These are phyloP conservation scores for Artemia sinica DNA, from an alignment of 2,888 invertebrate species.

Conservation along the genomic window DNA sequence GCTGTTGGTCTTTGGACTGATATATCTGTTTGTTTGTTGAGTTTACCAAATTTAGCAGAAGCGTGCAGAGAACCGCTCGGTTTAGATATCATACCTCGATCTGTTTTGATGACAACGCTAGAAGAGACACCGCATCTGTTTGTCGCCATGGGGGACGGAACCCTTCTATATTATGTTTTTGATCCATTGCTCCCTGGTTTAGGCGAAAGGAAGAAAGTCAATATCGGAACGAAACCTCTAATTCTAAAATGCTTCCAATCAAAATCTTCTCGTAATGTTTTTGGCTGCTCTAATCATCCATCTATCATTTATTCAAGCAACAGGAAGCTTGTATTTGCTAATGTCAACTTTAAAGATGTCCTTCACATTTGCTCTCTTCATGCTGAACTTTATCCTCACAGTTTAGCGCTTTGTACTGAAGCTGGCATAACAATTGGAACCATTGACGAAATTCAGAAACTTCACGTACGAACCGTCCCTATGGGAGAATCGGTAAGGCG, in stretches of 20 bases:
- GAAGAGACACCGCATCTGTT: slow-evolving; percentile 76
- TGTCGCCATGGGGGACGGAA: slow-evolving; percentile 90
- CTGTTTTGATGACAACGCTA: slow-evolving; percentile 81
- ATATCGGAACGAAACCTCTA: slow-evolving; percentile 78
- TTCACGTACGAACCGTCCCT: slow-evolving; percentile 88
- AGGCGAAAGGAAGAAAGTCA: slow-evolving; percentile 64
- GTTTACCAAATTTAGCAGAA: slow-evolving; percentile 58
- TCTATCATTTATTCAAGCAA: slow-evolving; percentile 99
- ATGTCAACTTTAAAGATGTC: slow-evolving; percentile 83
- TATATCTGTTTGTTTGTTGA: slow-evolving; percentile 71
- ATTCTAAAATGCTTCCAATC: slow-evolving; percentile 75
- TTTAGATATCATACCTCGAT: slow-evolving; percentile 84
- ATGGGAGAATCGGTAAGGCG: slow-evolving; percentile 82
- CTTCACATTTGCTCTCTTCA: slow-evolving; percentile 96
- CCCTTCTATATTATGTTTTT: slow-evolving; percentile 85
- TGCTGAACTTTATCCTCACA: slow-evolving; percentile 83
- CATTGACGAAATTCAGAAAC: slow-evolving; percentile 93
- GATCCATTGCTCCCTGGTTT: slow-evolving; percentile 55
- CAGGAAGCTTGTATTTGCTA: slow-evolving; percentile 94
- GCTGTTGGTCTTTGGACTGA: slow-evolving; percentile 96
- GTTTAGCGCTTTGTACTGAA: slow-evolving; percentile 71
- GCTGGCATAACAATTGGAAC: slow-evolving; percentile 82
- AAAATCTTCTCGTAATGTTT: slow-evolving; percentile 81
- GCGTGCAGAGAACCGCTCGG: slow-evolving; percentile 71
- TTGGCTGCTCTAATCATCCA: slow-evolving; percentile 94